Evolutionary conservation across 2,797 vertebrate species (phyloP).

Genomic region (Syncerus caffer): DNA sequence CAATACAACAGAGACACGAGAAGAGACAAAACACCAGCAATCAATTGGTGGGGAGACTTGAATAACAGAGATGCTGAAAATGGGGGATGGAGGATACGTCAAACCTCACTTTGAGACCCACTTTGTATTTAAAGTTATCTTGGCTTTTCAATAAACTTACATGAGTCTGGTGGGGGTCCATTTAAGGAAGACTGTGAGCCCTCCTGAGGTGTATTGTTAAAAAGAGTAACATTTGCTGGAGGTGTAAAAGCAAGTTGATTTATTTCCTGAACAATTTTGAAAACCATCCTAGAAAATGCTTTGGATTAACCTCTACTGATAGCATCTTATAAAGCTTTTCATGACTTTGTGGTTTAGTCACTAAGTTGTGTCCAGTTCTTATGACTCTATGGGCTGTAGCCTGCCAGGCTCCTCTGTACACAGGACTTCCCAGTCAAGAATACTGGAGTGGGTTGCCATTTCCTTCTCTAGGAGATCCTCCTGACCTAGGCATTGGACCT

Average conservation of each 20-base stretch:
- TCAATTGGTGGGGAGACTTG: background rate
- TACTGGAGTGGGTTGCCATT: background rate
- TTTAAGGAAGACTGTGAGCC: background rate
- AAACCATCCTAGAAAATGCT: slow-evolving; percentile 19
- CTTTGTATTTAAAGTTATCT: background rate
- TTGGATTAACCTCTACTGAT: background rate
- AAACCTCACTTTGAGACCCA: background rate
- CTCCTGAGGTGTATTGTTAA: background rate
- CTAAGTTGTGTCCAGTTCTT: background rate
- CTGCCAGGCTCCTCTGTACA: background rate
- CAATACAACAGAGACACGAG: slow-evolving; percentile 36
- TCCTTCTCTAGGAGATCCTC: background rate
- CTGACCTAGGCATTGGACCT: background rate
- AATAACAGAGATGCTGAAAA: slow-evolving; percentile 19
- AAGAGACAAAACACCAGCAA: background rate
- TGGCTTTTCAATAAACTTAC: background rate
- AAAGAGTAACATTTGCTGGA: background rate
- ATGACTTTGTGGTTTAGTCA: background rate
- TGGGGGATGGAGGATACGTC: background rate
- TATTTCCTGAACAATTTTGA: slow-evolving; percentile 37
- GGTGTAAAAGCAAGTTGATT: slow-evolving; percentile 5
- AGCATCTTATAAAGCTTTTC: background rate
- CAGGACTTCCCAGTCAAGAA: background rate
- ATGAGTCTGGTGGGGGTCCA: background rate
- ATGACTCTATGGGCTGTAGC: background rate